A percentile compares a stretch with the other conserved stretches of the same genome.
Conservation (phyloP, 2,888 invertebrate genomes). For the Mythimna loreyi region DNA sequence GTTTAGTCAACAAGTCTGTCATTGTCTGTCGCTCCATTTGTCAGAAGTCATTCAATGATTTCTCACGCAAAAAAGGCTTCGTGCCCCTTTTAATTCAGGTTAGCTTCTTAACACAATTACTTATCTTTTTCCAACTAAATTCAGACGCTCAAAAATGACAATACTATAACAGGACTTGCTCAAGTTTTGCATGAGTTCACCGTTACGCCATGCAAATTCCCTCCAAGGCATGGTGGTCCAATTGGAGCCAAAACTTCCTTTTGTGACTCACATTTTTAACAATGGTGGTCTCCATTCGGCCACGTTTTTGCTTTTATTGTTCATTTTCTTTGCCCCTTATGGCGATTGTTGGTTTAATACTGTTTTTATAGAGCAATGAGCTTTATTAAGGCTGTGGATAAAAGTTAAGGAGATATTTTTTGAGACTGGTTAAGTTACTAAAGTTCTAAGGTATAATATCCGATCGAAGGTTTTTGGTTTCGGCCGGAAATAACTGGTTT, state of each 20-base stretch:
- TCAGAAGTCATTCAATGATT: no score
- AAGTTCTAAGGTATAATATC: background rate
- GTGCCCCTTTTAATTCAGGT: no score
- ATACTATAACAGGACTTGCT: slow-evolving; percentile 8
- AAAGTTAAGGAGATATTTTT: background rate
- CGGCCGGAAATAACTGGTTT: background rate
- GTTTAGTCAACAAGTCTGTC: no score
- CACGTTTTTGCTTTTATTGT: slow-evolving; percentile 49
- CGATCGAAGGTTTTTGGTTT: no score
- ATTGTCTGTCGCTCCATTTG: no score
- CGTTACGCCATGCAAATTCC: slow-evolving; percentile 40
- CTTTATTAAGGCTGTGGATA: slow-evolving; percentile 3
- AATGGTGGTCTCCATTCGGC: slow-evolving; percentile 50
- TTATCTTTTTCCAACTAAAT: background rate
- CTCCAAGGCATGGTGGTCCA: slow-evolving; percentile 42
- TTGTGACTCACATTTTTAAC: slow-evolving; percentile 59
- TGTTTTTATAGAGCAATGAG: slow-evolving; percentile 34
- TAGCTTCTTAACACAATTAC: no score
- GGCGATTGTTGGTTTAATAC: slow-evolving; percentile 36
- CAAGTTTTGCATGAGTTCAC: slow-evolving; percentile 34
- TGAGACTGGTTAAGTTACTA: background rate
- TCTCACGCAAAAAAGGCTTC: no score
- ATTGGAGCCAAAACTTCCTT: slow-evolving; percentile 45
- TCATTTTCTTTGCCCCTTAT: slow-evolving; percentile 45
- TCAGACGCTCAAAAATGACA: background rate